Evolutionary conservation across 2,113 vertebrate genomes (phyloP).

Genomic region (Spheniscus mendiculus): DNA sequence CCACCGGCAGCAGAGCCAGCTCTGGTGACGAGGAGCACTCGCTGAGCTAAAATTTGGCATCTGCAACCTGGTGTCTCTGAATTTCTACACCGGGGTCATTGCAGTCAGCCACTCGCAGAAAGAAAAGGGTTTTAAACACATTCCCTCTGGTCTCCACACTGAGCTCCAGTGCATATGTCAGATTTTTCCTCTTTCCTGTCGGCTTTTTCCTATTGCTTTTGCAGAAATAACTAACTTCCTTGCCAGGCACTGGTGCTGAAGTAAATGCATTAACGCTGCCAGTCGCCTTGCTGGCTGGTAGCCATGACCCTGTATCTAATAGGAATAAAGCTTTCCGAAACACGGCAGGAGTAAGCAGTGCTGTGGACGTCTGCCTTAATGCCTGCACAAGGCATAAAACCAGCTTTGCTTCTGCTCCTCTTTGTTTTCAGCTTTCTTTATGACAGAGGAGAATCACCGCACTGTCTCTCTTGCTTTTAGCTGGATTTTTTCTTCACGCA

Average conservation of each 20-base stretch:
- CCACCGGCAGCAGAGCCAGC: not conserved
- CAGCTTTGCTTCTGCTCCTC: not conserved
- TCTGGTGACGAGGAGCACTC: not conserved
- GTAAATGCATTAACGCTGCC: not conserved
- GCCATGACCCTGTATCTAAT: not conserved
- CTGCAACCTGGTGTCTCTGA: not conserved
- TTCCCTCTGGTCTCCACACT: not conserved
- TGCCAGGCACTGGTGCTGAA: not conserved
- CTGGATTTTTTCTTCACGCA: not conserved
- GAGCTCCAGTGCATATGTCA: not conserved
- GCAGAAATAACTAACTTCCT: not conserved
- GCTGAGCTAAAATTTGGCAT: not conserved
- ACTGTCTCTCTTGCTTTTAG: not conserved
- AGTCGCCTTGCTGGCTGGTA: not conserved
- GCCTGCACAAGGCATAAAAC: not conserved
- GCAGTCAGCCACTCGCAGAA: not conserved
- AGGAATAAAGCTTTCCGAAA: not conserved
- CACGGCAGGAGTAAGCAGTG: rapidly evolving
- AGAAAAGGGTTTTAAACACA: not conserved
- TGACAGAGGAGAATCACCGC: not conserved
- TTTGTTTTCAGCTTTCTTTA: not conserved
- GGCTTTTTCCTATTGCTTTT: not conserved
- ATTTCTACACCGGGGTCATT: not conserved
- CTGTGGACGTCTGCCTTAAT: not conserved
- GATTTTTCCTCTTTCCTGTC: not conserved